Conservation (phyloP, 2,797 vertebrate species). For the Otolemur crassicaudatus region DNA sequence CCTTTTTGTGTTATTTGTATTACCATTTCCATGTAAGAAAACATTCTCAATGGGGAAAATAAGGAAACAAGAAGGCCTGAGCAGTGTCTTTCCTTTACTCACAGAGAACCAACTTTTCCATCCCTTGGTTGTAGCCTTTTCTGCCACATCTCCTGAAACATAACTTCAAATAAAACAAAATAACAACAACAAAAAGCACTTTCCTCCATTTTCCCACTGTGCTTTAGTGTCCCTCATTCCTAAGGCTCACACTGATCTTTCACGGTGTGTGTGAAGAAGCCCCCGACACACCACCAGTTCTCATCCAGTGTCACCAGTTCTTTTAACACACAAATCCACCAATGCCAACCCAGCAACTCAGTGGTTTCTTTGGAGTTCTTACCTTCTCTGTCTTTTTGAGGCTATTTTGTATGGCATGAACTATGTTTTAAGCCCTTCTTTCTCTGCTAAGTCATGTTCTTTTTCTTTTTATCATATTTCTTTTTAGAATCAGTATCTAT, state of each 20-base stretch:
- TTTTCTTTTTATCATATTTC: not conserved
- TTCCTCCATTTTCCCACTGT: not conserved
- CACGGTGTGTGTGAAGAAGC: not conserved
- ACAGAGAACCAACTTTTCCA: not conserved
- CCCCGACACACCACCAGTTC: rapidly evolving
- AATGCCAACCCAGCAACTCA: not conserved
- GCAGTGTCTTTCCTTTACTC: not conserved
- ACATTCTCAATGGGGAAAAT: not conserved
- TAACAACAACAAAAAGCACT: not conserved
- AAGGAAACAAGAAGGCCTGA: not conserved
- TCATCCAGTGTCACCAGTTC: not conserved
- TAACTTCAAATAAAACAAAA: not conserved
- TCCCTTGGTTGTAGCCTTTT: not conserved
- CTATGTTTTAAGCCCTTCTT: constrained; percentile 35
- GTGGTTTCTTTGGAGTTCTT: not conserved
- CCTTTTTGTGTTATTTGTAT: not conserved
- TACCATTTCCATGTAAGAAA: not conserved
- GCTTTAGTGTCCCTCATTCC: not conserved
- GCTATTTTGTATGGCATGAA: not conserved
- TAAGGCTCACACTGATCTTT: not conserved
- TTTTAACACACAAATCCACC: not conserved
- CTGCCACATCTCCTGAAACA: not conserved
- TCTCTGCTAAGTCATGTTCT: not conserved
- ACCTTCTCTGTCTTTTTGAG: not conserved
- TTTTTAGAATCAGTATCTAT: constrained; percentile 35